Evolutionary conservation across 2,888 invertebrate genomes (phyloP).

Genomic region (Strigamia maritima): DNA sequence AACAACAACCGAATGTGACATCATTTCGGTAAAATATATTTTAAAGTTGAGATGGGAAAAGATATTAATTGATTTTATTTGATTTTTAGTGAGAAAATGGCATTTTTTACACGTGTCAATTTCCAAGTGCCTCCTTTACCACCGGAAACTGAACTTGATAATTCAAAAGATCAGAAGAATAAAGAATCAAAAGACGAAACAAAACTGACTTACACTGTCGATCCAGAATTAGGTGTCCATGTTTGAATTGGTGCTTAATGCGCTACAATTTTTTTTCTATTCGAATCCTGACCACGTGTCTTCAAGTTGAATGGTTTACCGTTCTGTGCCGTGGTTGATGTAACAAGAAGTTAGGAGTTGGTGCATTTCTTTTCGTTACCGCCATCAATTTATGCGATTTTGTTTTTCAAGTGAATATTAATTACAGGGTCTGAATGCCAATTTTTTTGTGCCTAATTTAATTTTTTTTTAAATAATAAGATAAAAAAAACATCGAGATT

Average conservation of each 20-base stretch:
- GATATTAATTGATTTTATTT: not conserved
- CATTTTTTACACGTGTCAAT: constrained; percentile 74
- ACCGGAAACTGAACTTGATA: constrained; percentile 42
- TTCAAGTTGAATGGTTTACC: constrained; percentile 10
- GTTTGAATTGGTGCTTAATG: constrained; percentile 43
- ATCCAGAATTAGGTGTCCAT: constrained; percentile 46
- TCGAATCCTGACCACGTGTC: constrained; percentile 3
- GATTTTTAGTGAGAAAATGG: constrained; percentile 81
- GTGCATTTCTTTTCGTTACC: constrained; percentile 1
- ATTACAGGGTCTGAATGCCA: constrained; percentile 5
- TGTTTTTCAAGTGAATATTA: not conserved
- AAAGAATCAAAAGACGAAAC: constrained; percentile 17
- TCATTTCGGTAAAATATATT: constrained; percentile 80
- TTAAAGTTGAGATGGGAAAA: not conserved
- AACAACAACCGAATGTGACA: constrained; percentile 83
- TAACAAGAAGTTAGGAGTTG: not conserved
- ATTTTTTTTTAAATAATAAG: not conserved
- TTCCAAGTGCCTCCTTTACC: constrained; percentile 48
- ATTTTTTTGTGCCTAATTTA: constrained; percentile 6
- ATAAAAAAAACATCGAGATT: not conserved
- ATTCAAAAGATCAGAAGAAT: not conserved
- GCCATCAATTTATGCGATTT: constrained; percentile 1
- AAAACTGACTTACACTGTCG: constrained; percentile 44
- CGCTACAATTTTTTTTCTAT: not conserved
- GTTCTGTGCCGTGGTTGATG: constrained; percentile 5